Evolutionary conservation across 2,113 vertebrate species (phyloP), one percentile per base, ranked within the genome.

Genomic region (Syngnathoides biaculeatus): DNA sequence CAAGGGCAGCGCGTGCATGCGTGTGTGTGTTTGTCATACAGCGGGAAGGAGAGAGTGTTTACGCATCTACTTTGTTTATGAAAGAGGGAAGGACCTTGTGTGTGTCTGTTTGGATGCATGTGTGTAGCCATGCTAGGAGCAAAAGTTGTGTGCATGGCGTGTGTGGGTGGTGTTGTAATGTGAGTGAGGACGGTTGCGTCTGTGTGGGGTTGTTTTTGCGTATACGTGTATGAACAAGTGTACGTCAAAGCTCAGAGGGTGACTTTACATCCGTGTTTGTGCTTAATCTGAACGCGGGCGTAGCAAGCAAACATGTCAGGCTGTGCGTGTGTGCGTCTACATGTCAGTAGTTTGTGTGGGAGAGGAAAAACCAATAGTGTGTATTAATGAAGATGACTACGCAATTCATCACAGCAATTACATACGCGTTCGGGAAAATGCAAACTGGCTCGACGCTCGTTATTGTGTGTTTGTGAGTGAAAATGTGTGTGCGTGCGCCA

Each of bases 21-120:
- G 26, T 83, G 73, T 83, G 79, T 79, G 78, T 83, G 86, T 85
- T 85, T 88, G 85, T 89, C 74, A 79, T 82, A 82, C 77, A 79
- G 74, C 88, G 79, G 82, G 79, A 87, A 89, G 86, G 84, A 87
- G 82, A 75, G 80, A 87, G 88, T 91, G 90, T 91, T 91, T 91
- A 89, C 90, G 90, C 90, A 90, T 92, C 90, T 91, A 89, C 89
- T 90, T 92, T 92, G 90, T 92, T 92, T 93, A 91, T 92, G 87
- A 92, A 90, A 92, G 85, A 90, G 88, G 84, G 85, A 90, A 90
- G 82, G 83, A 86, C 83, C 61, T 60, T 80, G 75, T 83, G 74
- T 86, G 79, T 84, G 65, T 77, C 65, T 73, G 72, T 48, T 30
- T 27, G 57, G 15, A 48, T 4, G 35, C 43, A 62, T 5, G 45